Evolutionary conservation across 2,888 invertebrate genomes (phyloP), one percentile per base, ranked within the genome.

Genomic region (Ectobius pallidus): DNA sequence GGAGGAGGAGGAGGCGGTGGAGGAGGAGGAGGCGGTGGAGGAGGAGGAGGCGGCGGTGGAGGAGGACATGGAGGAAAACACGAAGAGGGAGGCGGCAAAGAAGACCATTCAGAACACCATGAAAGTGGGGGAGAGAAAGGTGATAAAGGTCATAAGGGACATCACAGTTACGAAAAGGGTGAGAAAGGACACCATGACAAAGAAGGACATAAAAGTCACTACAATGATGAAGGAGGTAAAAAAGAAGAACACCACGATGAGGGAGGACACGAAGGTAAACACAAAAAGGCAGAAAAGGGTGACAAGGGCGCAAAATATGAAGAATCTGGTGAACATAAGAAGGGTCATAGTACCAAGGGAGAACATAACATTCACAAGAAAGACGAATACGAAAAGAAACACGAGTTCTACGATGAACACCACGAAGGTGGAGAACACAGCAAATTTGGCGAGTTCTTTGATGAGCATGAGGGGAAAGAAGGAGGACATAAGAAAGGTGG

Each of bases 331-430:
- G 88, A 90, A 75, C 91, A 91, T 77, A 87, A 89, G 7, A 91
- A 91, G 80, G 92, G 92, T 0, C 91, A 92, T 81, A 90, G 88
- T 80, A 91, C 91, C 0, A 90, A 92, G 80, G 92, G 92, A 1
- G 89, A 89, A 78, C 92, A 92, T 79, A 90, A 89, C 78, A 86
- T 92, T 61, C 90, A 90, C 80, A 91, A 92, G 79, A 91, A 91
- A 78, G 91, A 92, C 77, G 92, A 91, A 78, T 92, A 88, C 79
- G 89, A 91, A 79, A 91, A 92, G 80, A 90, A 90, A 74, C 89
- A 90, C 39, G 91, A 91, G 79, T 92, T 92, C 84, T 92, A 90
- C 79, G 92, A 92, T 79, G 92, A 92, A 80, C 89, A 89, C 73
- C 88, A 91, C 34, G 91, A 91, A 75, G 89, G 88, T 2, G 88